phyloP scores from a whole-genome alignment of 2,113 vertebrate species.

The Galeopterus variegatus region DNA sequence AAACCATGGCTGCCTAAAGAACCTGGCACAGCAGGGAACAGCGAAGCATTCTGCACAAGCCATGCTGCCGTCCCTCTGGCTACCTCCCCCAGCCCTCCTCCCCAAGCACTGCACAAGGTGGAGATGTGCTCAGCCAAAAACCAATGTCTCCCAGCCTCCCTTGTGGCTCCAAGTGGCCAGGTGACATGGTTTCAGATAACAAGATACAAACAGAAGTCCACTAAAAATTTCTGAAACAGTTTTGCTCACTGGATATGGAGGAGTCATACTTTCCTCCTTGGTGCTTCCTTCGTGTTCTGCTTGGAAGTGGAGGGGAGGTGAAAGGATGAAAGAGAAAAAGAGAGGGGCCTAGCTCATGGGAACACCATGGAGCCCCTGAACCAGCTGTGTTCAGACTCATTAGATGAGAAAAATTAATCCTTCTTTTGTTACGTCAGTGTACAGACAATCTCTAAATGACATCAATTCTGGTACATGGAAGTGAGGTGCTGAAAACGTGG shows the following conservation, averaged over 20 bases:
- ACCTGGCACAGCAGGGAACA: background rate
- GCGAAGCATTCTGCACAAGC: fast-evolving
- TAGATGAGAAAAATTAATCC: background rate
- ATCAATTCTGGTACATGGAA: background rate
- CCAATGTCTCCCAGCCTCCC: background rate
- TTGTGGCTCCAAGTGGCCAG: background rate
- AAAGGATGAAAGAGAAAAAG: background rate
- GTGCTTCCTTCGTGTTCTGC: background rate
- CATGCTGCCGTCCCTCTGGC: fast-evolving
- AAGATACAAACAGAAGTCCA: background rate
- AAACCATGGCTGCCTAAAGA: background rate
- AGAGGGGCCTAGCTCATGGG: background rate
- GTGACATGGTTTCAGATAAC: background rate
- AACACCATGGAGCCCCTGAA: fast-evolving
- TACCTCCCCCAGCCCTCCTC: background rate
- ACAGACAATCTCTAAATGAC: background rate
- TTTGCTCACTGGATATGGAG: background rate
- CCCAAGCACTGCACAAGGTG: fast-evolving
- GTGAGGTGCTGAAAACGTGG: background rate
- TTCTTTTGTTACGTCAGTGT: background rate
- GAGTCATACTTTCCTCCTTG: background rate
- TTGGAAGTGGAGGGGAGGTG: background rate
- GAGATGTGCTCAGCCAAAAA: background rate
- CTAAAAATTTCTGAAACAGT: background rate
- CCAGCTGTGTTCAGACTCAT: background rate